A percentile compares a stretch with the other conserved stretches of the same genome.
phyloP scores from a whole-genome alignment of 2,888 invertebrate genomes.

The Euplexia lucipara region DNA sequence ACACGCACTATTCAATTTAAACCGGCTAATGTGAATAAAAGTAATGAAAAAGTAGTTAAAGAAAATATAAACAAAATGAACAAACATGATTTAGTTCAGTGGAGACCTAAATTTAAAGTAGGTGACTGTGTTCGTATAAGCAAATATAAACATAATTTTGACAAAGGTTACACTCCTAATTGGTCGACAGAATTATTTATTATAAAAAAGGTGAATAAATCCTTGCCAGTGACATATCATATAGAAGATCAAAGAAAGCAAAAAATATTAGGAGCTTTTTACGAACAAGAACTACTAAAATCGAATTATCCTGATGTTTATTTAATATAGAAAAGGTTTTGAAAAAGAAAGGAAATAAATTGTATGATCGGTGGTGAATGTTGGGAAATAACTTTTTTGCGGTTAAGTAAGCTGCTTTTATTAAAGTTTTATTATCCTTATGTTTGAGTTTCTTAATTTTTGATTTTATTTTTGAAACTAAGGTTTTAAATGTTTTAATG shows the following conservation, averaged over 20 bases:
- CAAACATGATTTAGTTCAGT: too few relatives aligned
- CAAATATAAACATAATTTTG: slow-evolving; percentile 47
- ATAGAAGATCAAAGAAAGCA: slow-evolving; percentile 33
- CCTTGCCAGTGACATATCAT: slow-evolving; percentile 46
- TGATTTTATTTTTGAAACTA: neutral
- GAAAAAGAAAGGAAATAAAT: slow-evolving; percentile 14
- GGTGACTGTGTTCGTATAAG: slow-evolving; percentile 48
- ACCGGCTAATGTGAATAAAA: too few relatives aligned
- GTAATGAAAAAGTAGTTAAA: too few relatives aligned
- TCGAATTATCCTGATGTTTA: slow-evolving; percentile 32
- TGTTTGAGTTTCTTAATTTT: slow-evolving; percentile 6
- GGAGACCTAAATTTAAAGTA: slow-evolving; percentile 1
- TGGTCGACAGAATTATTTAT: slow-evolving; percentile 59
- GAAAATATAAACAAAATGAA: too few relatives aligned
- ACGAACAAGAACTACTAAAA: slow-evolving; percentile 51
- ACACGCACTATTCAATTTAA: too few relatives aligned
- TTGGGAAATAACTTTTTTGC: slow-evolving; percentile 8
- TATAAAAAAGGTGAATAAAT: slow-evolving; percentile 40
- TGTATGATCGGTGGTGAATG: slow-evolving; percentile 38
- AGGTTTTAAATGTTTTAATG: neutral
- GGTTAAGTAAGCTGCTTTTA: slow-evolving; percentile 5
- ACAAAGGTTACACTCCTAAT: slow-evolving; percentile 49
- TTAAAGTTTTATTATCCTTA: slow-evolving; percentile 4
- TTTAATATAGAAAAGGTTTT: slow-evolving; percentile 41
- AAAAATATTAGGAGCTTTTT: slow-evolving; percentile 46